These are phyloP conservation scores for Podiceps cristatus DNA, from an alignment of 2,113 vertebrate genomes.

Conservation along the genomic window DNA sequence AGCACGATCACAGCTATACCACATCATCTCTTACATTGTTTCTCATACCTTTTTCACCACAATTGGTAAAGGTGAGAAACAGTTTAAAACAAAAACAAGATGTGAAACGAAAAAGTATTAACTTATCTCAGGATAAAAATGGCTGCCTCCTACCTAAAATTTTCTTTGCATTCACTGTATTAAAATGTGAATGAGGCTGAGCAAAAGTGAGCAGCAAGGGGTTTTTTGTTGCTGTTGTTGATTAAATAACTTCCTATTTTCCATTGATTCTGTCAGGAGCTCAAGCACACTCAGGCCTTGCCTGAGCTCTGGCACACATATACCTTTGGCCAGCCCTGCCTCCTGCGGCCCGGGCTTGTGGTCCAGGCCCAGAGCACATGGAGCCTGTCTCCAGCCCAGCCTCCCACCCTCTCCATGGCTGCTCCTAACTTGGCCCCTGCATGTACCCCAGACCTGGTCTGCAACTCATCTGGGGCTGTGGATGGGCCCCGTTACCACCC, in stretches of 20 bases:
- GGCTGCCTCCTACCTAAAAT: background rate
- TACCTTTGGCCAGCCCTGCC: background rate
- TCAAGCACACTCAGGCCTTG: rapidly evolving
- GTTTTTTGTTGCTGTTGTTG: background rate
- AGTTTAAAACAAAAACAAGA: background rate
- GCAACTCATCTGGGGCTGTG: background rate
- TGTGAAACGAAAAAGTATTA: background rate
- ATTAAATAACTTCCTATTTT: background rate
- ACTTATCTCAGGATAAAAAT: background rate
- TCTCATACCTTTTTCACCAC: background rate
- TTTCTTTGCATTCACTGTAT: background rate
- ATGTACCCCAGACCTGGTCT: rapidly evolving
- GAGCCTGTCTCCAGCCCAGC: background rate
- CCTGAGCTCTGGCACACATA: background rate
- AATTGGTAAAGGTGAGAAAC: background rate
- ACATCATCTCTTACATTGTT: background rate
- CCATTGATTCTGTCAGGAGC: background rate
- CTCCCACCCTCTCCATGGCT: rapidly evolving
- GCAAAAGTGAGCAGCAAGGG: background rate
- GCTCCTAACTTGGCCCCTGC: rapidly evolving
- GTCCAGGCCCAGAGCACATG: rapidly evolving
- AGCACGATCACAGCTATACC: background rate
- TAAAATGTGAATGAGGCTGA: background rate
- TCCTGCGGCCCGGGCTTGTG: background rate
- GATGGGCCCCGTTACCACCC: background rate